A percentile compares a stretch with the other conserved stretches of the same genome.
Conservation (phyloP, 2,888 invertebrate species). For the Archips crataeganus region DNA sequence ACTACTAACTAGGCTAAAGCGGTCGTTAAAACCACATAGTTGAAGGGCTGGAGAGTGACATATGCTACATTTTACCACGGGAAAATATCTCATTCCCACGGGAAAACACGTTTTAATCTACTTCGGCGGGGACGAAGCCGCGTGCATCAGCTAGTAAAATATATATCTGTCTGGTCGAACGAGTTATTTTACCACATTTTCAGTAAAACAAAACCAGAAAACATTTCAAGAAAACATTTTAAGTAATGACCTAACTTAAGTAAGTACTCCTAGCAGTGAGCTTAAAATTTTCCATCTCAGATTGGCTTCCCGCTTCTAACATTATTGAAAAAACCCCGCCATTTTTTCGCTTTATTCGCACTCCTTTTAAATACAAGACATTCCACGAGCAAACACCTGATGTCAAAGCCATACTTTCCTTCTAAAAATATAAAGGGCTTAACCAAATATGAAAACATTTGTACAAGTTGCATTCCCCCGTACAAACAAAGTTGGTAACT, state of each 20-base stretch:
- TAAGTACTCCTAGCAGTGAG: background rate
- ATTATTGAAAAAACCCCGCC: background rate
- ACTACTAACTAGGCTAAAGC: too few species aligned
- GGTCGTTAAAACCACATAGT: too few species aligned
- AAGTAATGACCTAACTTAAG: background rate
- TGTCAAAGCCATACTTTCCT: slow-evolving; percentile 43
- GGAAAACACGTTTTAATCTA: too few species aligned
- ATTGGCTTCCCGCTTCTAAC: background rate
- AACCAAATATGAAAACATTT: slow-evolving; percentile 66
- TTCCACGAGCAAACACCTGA: slow-evolving; percentile 36
- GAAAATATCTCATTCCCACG: too few species aligned
- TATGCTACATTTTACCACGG: too few species aligned
- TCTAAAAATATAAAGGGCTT: slow-evolving; percentile 54
- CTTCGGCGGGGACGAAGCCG: too few species aligned
- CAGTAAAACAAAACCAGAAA: too few species aligned
- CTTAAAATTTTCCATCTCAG: background rate
- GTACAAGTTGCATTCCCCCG: slow-evolving; percentile 49
- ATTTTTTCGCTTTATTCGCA: slow-evolving; percentile 15
- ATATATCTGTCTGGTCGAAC: too few species aligned
- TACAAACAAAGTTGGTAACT: slow-evolving; percentile 46
- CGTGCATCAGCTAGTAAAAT: too few species aligned
- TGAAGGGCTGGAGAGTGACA: too few species aligned
- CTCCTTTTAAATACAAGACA: slow-evolving; percentile 32
- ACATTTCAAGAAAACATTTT: too few species aligned
- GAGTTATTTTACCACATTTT: too few species aligned